phyloP scores from a whole-genome alignment of 2,888 invertebrate species.

The Empis livida region DNA sequence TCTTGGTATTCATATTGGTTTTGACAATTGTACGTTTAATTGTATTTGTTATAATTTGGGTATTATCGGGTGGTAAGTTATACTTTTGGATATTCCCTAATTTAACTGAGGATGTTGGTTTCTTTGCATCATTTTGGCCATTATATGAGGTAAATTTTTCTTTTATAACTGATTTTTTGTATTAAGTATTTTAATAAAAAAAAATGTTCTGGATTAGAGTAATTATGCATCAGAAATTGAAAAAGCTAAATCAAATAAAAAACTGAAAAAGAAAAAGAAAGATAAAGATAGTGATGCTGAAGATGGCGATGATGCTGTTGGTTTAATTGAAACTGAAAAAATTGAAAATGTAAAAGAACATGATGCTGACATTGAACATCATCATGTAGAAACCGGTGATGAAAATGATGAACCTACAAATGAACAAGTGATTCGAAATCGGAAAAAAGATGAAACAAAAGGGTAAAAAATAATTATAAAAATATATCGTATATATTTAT shows the following conservation, averaged over 20 bases:
- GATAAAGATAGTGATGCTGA: constrained; percentile 73
- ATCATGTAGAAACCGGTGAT: no score
- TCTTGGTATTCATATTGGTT: constrained; percentile 85
- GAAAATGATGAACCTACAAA: no score
- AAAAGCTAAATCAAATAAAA: constrained; percentile 40
- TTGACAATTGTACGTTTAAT: constrained; percentile 80
- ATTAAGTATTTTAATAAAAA: no score
- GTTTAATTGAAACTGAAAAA: constrained; percentile 29
- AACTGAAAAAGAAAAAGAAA: constrained; percentile 49
- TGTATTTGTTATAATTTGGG: constrained; percentile 85
- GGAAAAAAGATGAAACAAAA: no score
- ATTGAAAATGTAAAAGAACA: constrained; percentile 33
- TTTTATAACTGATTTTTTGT: neutral
- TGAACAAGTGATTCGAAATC: no score
- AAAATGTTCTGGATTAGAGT: constrained; percentile 38
- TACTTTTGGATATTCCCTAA: constrained; percentile 99
- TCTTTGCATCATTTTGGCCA: constrained; percentile 98
- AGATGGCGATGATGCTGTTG: constrained; percentile 21
- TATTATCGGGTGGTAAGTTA: constrained; percentile 72
- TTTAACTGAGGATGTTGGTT: constrained; percentile 96
- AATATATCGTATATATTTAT: no score
- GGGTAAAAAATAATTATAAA: no score
- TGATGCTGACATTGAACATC: constrained; percentile 22
- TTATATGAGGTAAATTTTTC: constrained; percentile 59
- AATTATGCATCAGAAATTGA: constrained; percentile 60